Evolutionary conservation across 2,888 invertebrate species (phyloP), one percentile per base, ranked within the genome.

Genomic region (Cyrtodaria siliqua): DNA sequence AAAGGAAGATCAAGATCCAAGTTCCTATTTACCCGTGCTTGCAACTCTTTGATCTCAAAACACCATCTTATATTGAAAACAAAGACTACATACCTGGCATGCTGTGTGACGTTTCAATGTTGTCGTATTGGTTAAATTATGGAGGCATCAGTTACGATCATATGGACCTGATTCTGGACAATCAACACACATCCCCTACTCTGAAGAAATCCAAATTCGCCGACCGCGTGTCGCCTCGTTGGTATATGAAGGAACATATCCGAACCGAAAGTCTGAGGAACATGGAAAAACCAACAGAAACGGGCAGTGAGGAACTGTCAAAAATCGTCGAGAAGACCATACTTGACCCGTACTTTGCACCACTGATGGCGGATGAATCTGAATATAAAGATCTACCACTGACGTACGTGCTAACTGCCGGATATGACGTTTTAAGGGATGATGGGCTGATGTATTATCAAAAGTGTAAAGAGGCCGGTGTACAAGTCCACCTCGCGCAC

Each of bases 371-470:
- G 27, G 84, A 76, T 3, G 86, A 90, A 27, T 74, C 64, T 2
- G 80, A 82, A 29, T 79, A 90, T 38, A 72, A 71, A 9, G 87
- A 83, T 8, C 74, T 92, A 12, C 92, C 93, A 1, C 70, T 82
- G 18, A 86, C 93, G 0, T 90, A 91, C 63, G 84, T 93, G 23
- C 68, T 91, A 27, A 92, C 93, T 0, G 91, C 91, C 52, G 90
- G 93, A 75, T 92, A 90, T 81, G 93, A 93, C 81, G 88, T 92
- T 1, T 82, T 93, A 8, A 79, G 93, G 4, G 93, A 93, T 67
- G 93, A 93, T 57, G 91, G 91, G 3, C 52, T 91, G 6, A 87
- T 93, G 63, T 93, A 93, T 72, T 91, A 88, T 8, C 81, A 89
- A 66, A 71, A 92, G 55, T 79, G 93, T 67, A 76, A 86, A 60